phyloP scores from a whole-genome alignment of 2,888 invertebrate genomes.

The Toxonevra muliebris region DNA sequence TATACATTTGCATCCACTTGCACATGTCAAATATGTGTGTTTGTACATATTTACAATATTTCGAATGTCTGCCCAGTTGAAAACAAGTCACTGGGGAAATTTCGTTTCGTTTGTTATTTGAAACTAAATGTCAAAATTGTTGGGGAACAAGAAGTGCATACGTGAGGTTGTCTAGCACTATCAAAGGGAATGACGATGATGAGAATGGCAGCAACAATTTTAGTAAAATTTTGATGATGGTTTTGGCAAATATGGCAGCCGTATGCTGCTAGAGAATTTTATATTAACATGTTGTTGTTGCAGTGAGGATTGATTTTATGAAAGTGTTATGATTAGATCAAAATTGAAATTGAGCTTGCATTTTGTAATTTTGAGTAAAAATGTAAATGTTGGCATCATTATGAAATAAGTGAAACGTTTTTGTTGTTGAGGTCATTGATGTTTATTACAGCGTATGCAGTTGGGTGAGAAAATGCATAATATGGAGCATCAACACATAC shows the following conservation, averaged over 20 bases:
- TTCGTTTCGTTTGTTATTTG: slow-evolving; percentile 18
- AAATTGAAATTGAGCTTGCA: background rate
- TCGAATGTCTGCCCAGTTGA: background rate
- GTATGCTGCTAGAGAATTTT: too few species aligned
- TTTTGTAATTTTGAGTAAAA: background rate
- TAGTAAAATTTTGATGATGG: too few species aligned
- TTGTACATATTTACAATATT: too few species aligned
- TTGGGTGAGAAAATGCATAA: too few species aligned
- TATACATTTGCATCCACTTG: background rate
- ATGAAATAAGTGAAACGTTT: too few species aligned
- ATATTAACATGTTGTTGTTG: background rate
- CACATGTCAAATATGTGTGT: background rate
- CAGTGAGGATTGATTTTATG: background rate
- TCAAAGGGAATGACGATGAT: background rate
- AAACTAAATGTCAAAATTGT: slow-evolving; percentile 16
- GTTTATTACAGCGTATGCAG: too few species aligned
- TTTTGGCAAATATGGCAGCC: too few species aligned
- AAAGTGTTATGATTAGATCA: slow-evolving; percentile 4
- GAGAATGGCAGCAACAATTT: too few species aligned
- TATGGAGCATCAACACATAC: too few species aligned
- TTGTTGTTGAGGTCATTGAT: too few species aligned
- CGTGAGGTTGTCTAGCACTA: background rate
- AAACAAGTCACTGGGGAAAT: slow-evolving; percentile 21
- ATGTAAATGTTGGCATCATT: too few species aligned
- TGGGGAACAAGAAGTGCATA: background rate